Evolutionary conservation across 2,113 vertebrate genomes (phyloP), one percentile per base, ranked within the genome.

Genomic region (Petromus typicus): DNA sequence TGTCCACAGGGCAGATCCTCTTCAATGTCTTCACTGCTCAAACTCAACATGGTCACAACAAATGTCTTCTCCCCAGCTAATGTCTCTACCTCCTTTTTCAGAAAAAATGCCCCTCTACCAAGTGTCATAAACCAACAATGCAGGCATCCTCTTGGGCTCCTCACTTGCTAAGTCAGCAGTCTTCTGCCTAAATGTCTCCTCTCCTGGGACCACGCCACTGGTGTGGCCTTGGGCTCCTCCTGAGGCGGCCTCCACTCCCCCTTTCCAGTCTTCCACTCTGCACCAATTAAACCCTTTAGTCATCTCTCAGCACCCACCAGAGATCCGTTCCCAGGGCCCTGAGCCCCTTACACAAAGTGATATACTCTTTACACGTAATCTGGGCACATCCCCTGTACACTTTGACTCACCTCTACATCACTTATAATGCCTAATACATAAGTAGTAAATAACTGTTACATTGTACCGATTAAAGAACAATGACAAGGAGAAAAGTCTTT

Each of bases 211-310:
- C 64, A 14, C 45, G 12, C 0, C 22, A 32, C 27, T 51, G 25
- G 23, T 2, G 0, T 3, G 43, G 32, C 45, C n/a, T 0, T 2
- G 1, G 12, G 16, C 1, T 67, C 11, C 48, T 56, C 64, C 18
- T 25, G 16, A 89, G 22, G 45, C 32, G 66, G 4, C 17, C 17
- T 59, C 79, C 8, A 34, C 14, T 30, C 54, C 45, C 30, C n/a
- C 34, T 37, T 25, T 34, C 1, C 0, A 18, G 5, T 2, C 9
- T 48, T 79, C 27, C 16, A 1, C 23, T 54, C 40, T 56, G 40
- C 1, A 37, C 13, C 16, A 7, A 13, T 16, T 76, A 63, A 79
- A 89, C 56, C 51, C 57, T 27, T 0, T 6, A 40, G 64, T 18
- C 3, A 22, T 22, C 45, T n/a, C 40, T 67, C 12, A 11, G 32